Evolutionary conservation across 1,140 invertebrate species (phyloP).

Genomic region (Lutraria rhynchaena): DNA sequence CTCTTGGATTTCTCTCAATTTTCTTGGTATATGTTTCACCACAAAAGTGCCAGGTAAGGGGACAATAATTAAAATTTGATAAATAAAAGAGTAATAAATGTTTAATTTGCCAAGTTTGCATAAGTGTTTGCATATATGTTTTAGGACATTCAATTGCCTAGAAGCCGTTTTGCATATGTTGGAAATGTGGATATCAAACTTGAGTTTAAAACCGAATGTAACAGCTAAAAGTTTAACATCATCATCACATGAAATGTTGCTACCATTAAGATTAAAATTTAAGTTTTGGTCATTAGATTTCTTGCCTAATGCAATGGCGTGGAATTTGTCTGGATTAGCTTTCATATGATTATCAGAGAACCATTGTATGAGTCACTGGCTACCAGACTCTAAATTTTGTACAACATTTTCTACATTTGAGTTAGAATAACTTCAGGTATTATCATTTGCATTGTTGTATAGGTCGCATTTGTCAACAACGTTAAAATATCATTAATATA

Average conservation of each 20-base stretch:
- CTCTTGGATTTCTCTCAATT: constrained; percentile 31
- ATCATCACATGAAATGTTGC: neutral
- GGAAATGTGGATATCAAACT: neutral
- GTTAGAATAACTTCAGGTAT: constrained; percentile 7
- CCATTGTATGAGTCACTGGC: neutral
- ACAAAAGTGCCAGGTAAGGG: constrained; percentile 46
- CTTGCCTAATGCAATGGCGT: constrained; percentile 3
- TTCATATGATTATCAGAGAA: constrained; percentile 40
- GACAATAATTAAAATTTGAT: constrained; percentile 52
- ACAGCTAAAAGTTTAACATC: too few relatives aligned
- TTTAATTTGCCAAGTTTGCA: too few relatives aligned
- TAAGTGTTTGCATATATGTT: too few relatives aligned
- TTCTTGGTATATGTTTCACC: constrained; percentile 27
- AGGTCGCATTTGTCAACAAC: constrained; percentile 2
- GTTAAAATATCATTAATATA: constrained; percentile 42
- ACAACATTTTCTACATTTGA: neutral
- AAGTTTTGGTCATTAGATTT: constrained; percentile 4
- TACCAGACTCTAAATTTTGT: neutral
- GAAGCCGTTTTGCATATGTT: too few relatives aligned
- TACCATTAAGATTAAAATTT: constrained; percentile 8
- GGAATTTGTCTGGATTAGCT: constrained; percentile 28
- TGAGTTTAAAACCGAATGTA: constrained; percentile 9
- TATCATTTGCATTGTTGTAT: constrained; percentile 36
- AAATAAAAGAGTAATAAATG: constrained; percentile 47
- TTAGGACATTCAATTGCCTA: too few relatives aligned